These are phyloP conservation scores for Apotomis turbidana DNA, from an alignment of 2,888 invertebrate genomes.

Conservation along the genomic window DNA sequence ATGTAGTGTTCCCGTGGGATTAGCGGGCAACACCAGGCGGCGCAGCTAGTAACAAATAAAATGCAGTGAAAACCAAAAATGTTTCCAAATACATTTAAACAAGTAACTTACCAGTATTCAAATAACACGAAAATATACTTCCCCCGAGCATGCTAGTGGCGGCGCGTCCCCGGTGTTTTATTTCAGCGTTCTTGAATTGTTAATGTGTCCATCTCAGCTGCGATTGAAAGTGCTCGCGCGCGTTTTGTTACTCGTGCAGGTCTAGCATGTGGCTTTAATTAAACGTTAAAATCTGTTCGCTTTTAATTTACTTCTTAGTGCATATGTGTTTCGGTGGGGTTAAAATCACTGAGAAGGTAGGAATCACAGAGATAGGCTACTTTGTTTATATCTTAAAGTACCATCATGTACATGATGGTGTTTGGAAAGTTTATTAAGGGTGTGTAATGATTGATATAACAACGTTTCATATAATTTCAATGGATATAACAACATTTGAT, in stretches of 20 bases:
- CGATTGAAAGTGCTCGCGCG: slow-evolving; percentile 51
- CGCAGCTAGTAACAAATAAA: not conserved
- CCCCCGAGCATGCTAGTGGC: slow-evolving; percentile 14
- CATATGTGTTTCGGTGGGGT: slow-evolving; percentile 41
- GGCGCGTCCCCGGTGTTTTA: slow-evolving; percentile 46
- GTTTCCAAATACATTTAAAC: not conserved
- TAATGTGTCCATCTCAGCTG: slow-evolving; percentile 56
- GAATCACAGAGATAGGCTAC: no score
- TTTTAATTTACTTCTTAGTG: slow-evolving; percentile 18
- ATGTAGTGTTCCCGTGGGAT: no score
- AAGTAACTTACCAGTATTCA: not conserved
- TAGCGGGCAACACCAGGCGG: no score
- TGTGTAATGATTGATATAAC: no score
- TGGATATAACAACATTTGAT: no score
- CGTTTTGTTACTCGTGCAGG: slow-evolving; percentile 8
- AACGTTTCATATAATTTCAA: no score
- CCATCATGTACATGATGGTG: no score
- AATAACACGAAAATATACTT: not conserved
- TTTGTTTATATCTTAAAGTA: no score
- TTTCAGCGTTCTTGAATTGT: slow-evolving; percentile 59
- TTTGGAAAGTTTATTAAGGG: no score
- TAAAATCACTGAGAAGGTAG: not conserved
- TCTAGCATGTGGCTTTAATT: slow-evolving; percentile 21
- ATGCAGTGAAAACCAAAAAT: not conserved
- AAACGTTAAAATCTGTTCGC: slow-evolving; percentile 13